A percentile compares a stretch with the other conserved stretches of the same genome.
phyloP scores from a whole-genome alignment of 2,888 invertebrate genomes.

The Tanytarsus gracilentus region DNA sequence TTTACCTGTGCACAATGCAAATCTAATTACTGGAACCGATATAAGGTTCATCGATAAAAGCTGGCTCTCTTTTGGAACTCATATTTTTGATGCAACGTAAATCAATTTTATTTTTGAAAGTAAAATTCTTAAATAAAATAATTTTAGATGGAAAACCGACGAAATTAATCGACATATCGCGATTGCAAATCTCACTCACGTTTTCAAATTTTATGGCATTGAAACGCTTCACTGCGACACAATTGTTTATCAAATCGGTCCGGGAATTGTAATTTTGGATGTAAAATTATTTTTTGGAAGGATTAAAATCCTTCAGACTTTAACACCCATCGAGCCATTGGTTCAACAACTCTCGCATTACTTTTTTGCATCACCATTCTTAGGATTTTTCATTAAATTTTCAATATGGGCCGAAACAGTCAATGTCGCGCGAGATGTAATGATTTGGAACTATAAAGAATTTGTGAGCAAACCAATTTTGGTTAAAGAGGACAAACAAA shows the following conservation, averaged over 20 bases:
- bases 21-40: too few relatives aligned
- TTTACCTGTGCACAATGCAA: too few relatives aligned
- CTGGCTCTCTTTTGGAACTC: too few relatives aligned
- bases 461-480: conserved; percentile 62
- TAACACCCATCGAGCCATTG: conserved; percentile 69
- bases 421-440: conserved; percentile 67
- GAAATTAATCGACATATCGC: too few relatives aligned
- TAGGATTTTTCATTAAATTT: conserved; percentile 56
- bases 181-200: neutral
- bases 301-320: conserved; percentile 60
- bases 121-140: too few relatives aligned
- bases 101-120: too few relatives aligned
- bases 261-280: conserved; percentile 64
- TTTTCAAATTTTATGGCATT: conserved; percentile 40
- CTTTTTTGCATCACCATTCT: conserved; percentile 55
- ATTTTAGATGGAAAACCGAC: too few relatives aligned
- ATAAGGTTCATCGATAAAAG: too few relatives aligned
- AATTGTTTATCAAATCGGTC: conserved; percentile 59
- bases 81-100: too few relatives aligned
- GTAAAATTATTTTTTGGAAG: conserved; percentile 52
- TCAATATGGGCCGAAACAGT: conserved; percentile 58
- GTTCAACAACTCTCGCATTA: conserved; percentile 67
- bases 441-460: conserved; percentile 79
- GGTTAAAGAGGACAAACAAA: conserved; percentile 62
- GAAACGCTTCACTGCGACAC: conserved; percentile 51